Conservation (phyloP, 2,888 invertebrate genomes). For the Eumerus sabulonum region DNA sequence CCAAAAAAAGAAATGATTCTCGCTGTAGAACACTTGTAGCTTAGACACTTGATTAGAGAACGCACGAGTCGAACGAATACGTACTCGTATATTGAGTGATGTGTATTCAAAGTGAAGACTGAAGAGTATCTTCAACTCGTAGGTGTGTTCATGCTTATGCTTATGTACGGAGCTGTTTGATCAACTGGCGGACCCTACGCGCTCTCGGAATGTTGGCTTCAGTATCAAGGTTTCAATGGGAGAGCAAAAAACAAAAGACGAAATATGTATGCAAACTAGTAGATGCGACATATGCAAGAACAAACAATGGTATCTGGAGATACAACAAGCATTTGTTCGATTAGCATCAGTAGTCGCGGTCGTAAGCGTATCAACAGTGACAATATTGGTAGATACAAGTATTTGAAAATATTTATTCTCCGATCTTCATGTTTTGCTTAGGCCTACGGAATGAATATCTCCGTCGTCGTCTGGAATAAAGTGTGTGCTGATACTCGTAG, state of each 20-base stretch:
- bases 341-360: background rate
- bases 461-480: too few species aligned
- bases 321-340: background rate
- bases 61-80: constrained; percentile 5
- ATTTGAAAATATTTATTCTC: background rate
- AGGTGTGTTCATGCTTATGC: constrained; percentile 21
- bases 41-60: constrained; percentile 52
- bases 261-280: constrained; percentile 1
- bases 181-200: constrained; percentile 20
- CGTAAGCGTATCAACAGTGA: background rate
- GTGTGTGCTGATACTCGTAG: too few species aligned
- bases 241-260: background rate
- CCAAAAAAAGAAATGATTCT: constrained; percentile 23
- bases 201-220: constrained; percentile 11
- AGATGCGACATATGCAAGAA: constrained; percentile 12
- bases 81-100: constrained; percentile 9
- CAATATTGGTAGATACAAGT: background rate
- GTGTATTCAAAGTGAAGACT: background rate
- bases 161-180: background rate
- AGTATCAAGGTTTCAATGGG: constrained; percentile 28
- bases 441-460: too few species aligned
- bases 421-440: too few species aligned
- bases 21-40: background rate
- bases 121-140: background rate
- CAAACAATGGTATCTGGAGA: constrained; percentile 4